A percentile compares a stretch with the other conserved stretches of the same genome.
Conservation (phyloP, 92 coral and sea anemone genomes). For the Parazoanthus atlanticus region DNA sequence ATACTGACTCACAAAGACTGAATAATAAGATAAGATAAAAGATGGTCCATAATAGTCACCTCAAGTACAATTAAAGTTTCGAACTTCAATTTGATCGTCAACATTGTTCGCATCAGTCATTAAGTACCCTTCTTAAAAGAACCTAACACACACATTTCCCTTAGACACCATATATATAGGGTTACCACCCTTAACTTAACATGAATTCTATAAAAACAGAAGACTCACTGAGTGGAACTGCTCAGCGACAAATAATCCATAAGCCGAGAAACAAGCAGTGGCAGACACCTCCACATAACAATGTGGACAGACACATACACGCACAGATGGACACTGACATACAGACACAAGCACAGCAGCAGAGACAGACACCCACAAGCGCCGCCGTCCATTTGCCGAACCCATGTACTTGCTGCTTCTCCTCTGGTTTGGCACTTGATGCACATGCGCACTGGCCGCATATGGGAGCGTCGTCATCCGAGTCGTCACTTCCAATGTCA, state of each 20-base stretch:
- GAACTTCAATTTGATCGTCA: too few species aligned
- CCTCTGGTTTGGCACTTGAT: not conserved
- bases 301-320: slow-evolving; percentile 27
- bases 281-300: slow-evolving; percentile 37
- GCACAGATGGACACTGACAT: slow-evolving; percentile 37
- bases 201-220: not conserved
- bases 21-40: too few species aligned
- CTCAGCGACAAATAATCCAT: slow-evolving; percentile 10
- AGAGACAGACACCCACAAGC: slow-evolving; percentile 32
- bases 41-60: too few species aligned
- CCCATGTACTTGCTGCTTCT: not conserved
- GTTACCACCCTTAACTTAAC: too few species aligned
- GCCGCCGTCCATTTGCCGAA: slow-evolving; percentile 1
- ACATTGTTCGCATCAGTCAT: too few species aligned
- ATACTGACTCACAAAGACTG: too few species aligned
- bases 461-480: not conserved
- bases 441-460: not conserved
- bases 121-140: too few species aligned
- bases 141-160: too few species aligned
- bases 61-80: too few species aligned
- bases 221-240: not conserved
- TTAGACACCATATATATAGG: too few species aligned
- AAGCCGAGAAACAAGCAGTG: slow-evolving; percentile 28
- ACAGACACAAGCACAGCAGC: slow-evolving; percentile 43
- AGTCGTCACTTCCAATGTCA: not conserved